Evolutionary conservation across 2,888 invertebrate genomes (phyloP), one percentile per base, ranked within the genome.

Genomic region (Melanostoma scalare): DNA sequence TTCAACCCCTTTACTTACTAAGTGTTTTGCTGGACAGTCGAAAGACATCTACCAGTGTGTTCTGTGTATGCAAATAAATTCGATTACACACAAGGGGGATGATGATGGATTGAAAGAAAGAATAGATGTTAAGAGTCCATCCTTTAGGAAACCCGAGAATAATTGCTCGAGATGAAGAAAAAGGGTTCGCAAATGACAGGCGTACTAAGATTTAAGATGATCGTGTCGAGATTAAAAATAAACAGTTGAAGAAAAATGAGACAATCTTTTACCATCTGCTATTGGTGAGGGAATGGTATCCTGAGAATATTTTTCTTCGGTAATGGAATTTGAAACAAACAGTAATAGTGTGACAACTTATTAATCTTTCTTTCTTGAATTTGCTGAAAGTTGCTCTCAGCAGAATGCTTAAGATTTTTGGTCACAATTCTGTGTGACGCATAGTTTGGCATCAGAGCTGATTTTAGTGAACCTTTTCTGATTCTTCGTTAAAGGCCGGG

Each of bases 11-110:
- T 73, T 44, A 20, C 10, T 44, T 30, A 40, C 4, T 9, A 36
- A 67, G 68, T 63, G 40, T 48, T 42, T 67, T 42, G 33, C 71
- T 79, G 82, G 82, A 78, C 73, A 74, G 52, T 53, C 50, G 65
- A 74, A 50, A 71, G 46, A 74, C 60, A 74, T 84, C 79, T 78
- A 20, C 20, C 20, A 20, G 20, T 20, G 20, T 20, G 20, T 73
- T 84, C 60, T 74, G 60, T 67, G 74, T 75, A 84, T 84, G 84
- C 67, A 79, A 84, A 82, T 78, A 52, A 69, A 50, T 84, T 84
- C 65, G 67, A 79, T 84, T 75, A 56, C 67, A 56, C 63, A 65
- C 1, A 8, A 79, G 74, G 75, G 84, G 84, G 84, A 75, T 84
- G 79, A 72, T 77, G 72, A 60, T 73, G 56, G 71, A 81, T 73